Conservation (phyloP, 2,113 vertebrate genomes). For the Larimichthys crocea region DNA sequence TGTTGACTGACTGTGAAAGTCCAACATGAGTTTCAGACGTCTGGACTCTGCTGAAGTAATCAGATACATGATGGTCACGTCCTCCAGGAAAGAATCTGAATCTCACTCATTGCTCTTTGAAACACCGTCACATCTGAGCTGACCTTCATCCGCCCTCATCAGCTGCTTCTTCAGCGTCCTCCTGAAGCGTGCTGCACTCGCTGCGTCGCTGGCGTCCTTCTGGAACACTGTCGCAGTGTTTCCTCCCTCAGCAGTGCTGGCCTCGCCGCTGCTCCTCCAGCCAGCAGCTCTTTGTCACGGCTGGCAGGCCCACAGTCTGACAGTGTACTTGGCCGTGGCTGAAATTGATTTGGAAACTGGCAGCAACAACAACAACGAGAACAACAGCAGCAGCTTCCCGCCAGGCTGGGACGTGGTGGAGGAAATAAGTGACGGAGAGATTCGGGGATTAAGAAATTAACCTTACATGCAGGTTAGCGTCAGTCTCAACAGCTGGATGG, state of each 20-base stretch:
- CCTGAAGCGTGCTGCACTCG: conserved; percentile 1
- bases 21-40: not conserved
- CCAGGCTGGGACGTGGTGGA: conserved; percentile 2
- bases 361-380: conserved; percentile 19
- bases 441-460: not conserved
- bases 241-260: conserved; percentile 24
- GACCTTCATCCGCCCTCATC: not conserved
- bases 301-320: conserved; percentile 49
- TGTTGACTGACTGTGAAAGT: not conserved
- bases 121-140: too few relatives aligned
- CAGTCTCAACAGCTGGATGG: not conserved
- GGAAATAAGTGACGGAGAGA: conserved; percentile 15
- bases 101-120: too few relatives aligned
- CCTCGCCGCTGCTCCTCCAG: conserved; percentile 28
- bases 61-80: too few relatives aligned
- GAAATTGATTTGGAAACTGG: conserved; percentile 65
- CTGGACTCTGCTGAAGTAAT: too few relatives aligned
- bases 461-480: not conserved
- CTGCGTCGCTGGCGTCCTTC: conserved; percentile 17
- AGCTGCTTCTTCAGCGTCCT: not conserved
- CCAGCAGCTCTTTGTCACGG: conserved; percentile 57
- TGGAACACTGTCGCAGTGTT: conserved; percentile 41
- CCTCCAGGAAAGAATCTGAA: too few relatives aligned
- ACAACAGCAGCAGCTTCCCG: conserved; percentile 19
- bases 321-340: conserved; percentile 49